Percentiles rank a stretch among this genome's conserved stretches.
Conservation (phyloP, 2,113 vertebrate species). For the Psettodes erumei region DNA sequence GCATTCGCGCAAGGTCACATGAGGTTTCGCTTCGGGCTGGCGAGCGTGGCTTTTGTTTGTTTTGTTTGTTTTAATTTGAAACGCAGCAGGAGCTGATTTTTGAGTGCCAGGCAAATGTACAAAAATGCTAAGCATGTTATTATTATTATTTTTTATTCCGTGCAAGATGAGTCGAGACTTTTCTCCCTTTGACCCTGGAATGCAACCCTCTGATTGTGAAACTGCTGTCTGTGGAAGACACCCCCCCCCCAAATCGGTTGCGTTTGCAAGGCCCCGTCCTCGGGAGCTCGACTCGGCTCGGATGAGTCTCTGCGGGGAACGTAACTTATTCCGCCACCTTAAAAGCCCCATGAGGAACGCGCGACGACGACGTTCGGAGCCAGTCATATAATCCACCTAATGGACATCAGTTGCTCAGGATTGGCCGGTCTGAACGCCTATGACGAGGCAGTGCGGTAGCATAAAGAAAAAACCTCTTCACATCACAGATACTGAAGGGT, state of each 20-base stretch:
- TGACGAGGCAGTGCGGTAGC: constrained; percentile 1
- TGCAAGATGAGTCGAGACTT: constrained; percentile 28
- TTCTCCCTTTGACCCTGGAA: constrained; percentile 32
- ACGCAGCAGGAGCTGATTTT: background rate
- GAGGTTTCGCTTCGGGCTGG: background rate
- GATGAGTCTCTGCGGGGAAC: background rate
- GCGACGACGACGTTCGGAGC: constrained; percentile 49
- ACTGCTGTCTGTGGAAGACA: constrained; percentile 40
- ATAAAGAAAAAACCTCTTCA: background rate
- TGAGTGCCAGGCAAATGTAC: background rate
- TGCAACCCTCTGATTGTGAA: constrained; percentile 38
- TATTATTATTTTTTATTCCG: constrained; percentile 26
- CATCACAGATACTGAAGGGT: background rate
- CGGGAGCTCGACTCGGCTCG: no score
- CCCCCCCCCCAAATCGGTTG: no score
- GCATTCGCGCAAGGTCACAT: no score
- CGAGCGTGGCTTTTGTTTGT: background rate
- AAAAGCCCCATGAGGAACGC: constrained; percentile 40
- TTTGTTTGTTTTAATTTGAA: no score
- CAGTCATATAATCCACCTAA: constrained; percentile 41
- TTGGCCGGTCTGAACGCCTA: background rate
- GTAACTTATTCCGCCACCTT: constrained; percentile 7
- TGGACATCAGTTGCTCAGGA: background rate
- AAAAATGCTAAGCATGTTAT: constrained; percentile 11
- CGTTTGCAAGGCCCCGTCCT: no score